These are phyloP conservation scores for Gobio gobio DNA, from an alignment of 2,113 vertebrate genomes.

Conservation along the genomic window DNA sequence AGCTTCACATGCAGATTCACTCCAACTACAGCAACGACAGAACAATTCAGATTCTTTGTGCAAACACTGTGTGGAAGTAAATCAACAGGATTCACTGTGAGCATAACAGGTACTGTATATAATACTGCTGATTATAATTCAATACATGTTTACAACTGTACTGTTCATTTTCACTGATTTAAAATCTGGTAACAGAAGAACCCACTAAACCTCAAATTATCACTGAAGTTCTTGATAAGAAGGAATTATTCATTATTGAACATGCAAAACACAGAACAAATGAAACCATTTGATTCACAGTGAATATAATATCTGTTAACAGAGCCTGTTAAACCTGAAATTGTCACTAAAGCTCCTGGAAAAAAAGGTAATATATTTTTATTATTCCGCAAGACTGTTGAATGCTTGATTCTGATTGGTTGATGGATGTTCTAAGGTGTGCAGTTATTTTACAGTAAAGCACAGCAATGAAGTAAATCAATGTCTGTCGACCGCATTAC, in stretches of 20 bases:
- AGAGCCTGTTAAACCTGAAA: neutral
- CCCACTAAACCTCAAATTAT: no score
- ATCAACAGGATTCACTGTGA: neutral
- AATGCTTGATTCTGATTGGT: no score
- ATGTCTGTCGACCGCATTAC: no score
- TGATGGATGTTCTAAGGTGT: no score
- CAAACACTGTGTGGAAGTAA: accelerated
- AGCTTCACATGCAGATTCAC: neutral
- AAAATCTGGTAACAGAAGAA: neutral
- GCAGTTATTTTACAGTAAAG: no score
- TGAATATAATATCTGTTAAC: neutral
- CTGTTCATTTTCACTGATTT: neutral
- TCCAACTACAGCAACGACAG: neutral
- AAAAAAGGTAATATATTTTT: neutral
- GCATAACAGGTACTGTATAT: neutral
- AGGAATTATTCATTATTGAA: neutral
- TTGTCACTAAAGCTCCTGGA: neutral
- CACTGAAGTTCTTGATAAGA: neutral
- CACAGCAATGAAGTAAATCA: no score
- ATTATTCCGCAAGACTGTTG: no score
- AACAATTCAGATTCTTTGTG: neutral
- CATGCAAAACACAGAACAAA: neutral
- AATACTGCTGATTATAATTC: neutral
- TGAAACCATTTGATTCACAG: neutral
- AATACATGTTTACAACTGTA: neutral